Evolutionary conservation across 2,113 vertebrate species (phyloP), one percentile per base, ranked within the genome.

Genomic region (Podocnemis expansa): DNA sequence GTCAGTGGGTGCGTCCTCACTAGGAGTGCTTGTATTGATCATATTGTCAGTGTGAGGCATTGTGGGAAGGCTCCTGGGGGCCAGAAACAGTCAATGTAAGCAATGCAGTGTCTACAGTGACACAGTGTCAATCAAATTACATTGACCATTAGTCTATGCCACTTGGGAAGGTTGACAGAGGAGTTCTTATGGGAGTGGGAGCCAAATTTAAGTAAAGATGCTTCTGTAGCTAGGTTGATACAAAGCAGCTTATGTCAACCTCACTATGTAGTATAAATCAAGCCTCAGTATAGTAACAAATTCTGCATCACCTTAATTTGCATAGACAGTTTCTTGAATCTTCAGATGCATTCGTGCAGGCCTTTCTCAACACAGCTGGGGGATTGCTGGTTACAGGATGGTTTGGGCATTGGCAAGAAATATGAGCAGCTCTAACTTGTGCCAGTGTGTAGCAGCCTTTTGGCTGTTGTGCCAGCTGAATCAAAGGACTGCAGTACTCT

Each of bases 401-500:
- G 78, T 92, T 88, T 55, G 78, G 60, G 7, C 84, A 29, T 60
- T 84, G 70, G 10, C 43, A 89, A 27, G 82, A 56, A 52, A 43
- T 86, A 29, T 17, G 52, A 38, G 2, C 2, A 3, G 2, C 6
- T 87, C 17, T 81, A 88, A 76, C 51, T 60, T 84, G 10, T 75
- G 31, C 75, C 80, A 86, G 2, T 12, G 55, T 49, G 7, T 54
- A 51, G 43, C 0, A 0, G 76, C 91, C 73, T 43, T 85, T 43
- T 84, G 90, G 38, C 31, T 0, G 0, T 38, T 34, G 47, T 8
- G 54, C 58, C 54, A 80, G 5, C 7, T 12, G 38, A 21, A 88
- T 47, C 0, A 0, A 93, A 88, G n/a, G 2, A 12, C 9, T 0
- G 0, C 8, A 2, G 31, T 0, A 0, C 4, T 25, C 5, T 78